Conservation (phyloP, 2,113 vertebrate genomes). For the Aix galericulata region DNA sequence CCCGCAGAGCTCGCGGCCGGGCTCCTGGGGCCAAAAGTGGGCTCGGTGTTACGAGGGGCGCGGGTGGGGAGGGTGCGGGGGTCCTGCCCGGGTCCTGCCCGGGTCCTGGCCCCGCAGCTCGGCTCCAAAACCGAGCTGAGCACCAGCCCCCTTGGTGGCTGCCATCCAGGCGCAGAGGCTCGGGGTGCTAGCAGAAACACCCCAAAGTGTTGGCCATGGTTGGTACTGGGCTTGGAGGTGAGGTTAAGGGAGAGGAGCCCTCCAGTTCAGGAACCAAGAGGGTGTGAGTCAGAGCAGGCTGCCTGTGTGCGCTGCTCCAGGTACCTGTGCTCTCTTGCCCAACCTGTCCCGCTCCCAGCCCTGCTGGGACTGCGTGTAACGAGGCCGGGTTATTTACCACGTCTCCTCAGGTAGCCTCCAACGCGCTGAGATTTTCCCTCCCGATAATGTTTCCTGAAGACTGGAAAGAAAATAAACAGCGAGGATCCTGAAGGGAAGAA, state of each 20-base stretch:
- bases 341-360: not conserved
- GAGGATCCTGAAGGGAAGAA: not conserved
- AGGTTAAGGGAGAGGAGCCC: not conserved
- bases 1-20: no score
- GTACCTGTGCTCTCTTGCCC: conserved; percentile 12
- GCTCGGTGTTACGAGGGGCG: no score
- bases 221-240: not conserved
- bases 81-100: no score
- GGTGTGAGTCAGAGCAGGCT: not conserved
- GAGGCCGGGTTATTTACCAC: not conserved
- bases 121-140: not conserved
- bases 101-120: not conserved
- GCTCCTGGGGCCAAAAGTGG: no score
- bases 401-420: conserved; percentile 17
- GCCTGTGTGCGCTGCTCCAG: not conserved
- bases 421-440: conserved; percentile 9
- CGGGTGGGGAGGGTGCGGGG: no score
- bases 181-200: not conserved
- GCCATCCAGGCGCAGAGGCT: not conserved
- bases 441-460: conserved; percentile 17
- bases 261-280: not conserved
- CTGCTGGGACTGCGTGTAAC: not conserved
- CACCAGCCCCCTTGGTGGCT: fast-evolving
- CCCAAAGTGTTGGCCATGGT: not conserved
- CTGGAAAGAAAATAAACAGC: conserved; percentile 12